Evolutionary conservation across 2,113 vertebrate genomes (phyloP).

Genomic region (Chamaetylas fuelleborni): DNA sequence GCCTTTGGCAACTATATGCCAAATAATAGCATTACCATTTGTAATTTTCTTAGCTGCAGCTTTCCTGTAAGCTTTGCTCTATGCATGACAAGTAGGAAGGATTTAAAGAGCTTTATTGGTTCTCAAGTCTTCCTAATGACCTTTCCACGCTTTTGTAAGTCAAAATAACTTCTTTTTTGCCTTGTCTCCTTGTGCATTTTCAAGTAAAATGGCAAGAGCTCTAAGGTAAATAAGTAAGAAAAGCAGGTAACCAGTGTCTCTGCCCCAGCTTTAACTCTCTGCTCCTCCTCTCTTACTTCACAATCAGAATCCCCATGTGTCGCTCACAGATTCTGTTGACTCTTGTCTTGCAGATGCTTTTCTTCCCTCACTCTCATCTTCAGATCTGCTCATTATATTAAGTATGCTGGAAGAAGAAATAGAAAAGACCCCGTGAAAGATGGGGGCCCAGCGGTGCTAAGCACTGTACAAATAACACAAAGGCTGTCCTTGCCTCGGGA

Average conservation of each 20-base stretch:
- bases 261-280: not conserved
- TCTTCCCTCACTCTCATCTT: not conserved
- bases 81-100: slow-evolving; percentile 67
- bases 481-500: slow-evolving; percentile 45
- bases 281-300: not conserved
- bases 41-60: slow-evolving; percentile 72
- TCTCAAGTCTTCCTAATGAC: slow-evolving; percentile 64
- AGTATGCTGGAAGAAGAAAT: slow-evolving; percentile 13
- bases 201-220: slow-evolving; percentile 7
- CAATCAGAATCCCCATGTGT: not conserved
- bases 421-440: not conserved
- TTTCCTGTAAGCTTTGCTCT: slow-evolving; percentile 67
- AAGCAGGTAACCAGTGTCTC: not conserved
- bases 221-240: slow-evolving; percentile 16
- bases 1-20: slow-evolving; percentile 76
- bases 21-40: slow-evolving; percentile 77
- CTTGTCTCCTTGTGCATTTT: slow-evolving; percentile 19
- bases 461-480: slow-evolving; percentile 60
- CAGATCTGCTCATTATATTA: slow-evolving; percentile 28
- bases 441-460: not conserved
- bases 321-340: slow-evolving; percentile 25
- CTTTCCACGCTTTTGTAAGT: slow-evolving; percentile 52
- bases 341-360: slow-evolving; percentile 29
- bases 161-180: slow-evolving; percentile 38
- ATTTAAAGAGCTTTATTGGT: slow-evolving; percentile 64